phyloP scores from a whole-genome alignment of 2,113 vertebrate species.

The Trochalopteron elliotii region DNA sequence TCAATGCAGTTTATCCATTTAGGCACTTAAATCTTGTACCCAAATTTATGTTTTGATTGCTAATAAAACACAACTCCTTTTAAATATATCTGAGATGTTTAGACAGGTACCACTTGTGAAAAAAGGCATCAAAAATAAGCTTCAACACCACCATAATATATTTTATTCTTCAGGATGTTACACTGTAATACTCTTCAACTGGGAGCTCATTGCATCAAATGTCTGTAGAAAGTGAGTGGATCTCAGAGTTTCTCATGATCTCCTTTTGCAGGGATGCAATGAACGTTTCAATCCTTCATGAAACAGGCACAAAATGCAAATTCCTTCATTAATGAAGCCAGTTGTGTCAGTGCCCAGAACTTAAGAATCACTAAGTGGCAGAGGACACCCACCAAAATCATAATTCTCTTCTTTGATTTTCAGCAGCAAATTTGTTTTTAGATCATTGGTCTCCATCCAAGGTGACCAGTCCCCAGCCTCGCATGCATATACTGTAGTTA shows the following conservation, averaged over 20 bases:
- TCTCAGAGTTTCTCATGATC: slow-evolving; percentile 62
- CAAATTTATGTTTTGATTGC: slow-evolving; percentile 64
- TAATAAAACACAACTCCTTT: slow-evolving; percentile 74
- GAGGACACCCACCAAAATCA: slow-evolving; percentile 72
- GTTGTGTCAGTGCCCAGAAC: slow-evolving; percentile 58
- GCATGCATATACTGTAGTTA: slow-evolving; percentile 81
- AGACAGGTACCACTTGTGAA: slow-evolving; percentile 80
- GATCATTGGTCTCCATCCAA: slow-evolving; percentile 68
- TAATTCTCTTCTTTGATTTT: slow-evolving; percentile 61
- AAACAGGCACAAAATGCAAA: slow-evolving; percentile 73
- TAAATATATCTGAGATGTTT: slow-evolving; percentile 34
- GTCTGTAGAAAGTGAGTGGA: slow-evolving; percentile 72
- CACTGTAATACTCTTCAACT: slow-evolving; percentile 77
- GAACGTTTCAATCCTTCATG: slow-evolving; percentile 50
- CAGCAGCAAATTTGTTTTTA: slow-evolving; percentile 61
- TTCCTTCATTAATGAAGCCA: slow-evolving; percentile 66
- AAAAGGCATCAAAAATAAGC: slow-evolving; percentile 85
- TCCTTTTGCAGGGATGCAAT: slow-evolving; percentile 69
- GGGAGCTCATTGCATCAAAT: slow-evolving; percentile 63
- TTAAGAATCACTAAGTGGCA: slow-evolving; percentile 58
- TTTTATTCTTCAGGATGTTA: slow-evolving; percentile 83
- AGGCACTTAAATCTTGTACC: slow-evolving; percentile 68
- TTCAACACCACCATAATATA: slow-evolving; percentile 65
- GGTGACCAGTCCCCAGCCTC: slow-evolving; percentile 72
- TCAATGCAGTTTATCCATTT: slow-evolving; percentile 49